phyloP scores from a whole-genome alignment of 2,888 invertebrate species.

The Perizoma flavofasciatum region DNA sequence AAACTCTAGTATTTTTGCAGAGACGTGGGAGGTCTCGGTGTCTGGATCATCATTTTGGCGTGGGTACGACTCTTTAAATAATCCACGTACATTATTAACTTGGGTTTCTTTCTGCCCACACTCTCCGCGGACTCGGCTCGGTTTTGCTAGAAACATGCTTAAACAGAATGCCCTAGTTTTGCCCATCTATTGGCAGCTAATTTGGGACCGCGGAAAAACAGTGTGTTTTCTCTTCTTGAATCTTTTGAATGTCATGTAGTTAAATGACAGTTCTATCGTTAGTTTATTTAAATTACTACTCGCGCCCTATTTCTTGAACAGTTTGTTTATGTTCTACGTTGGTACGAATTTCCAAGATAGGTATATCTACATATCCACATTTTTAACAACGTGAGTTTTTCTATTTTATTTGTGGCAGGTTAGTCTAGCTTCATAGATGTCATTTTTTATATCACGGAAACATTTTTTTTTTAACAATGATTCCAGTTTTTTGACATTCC shows the following conservation, averaged over 20 bases:
- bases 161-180: constrained; percentile 49
- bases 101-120: constrained; percentile 48
- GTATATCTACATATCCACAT: too few relatives aligned
- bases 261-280: constrained; percentile 43
- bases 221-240: constrained; percentile 45
- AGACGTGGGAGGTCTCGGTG: constrained; percentile 38
- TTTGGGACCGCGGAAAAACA: constrained; percentile 43
- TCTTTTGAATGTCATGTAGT: constrained; percentile 46
- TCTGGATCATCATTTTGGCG: constrained; percentile 51
- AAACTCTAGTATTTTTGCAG: constrained; percentile 17
- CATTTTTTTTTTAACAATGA: too few relatives aligned
- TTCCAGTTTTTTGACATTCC: too few relatives aligned
- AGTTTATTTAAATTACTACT: constrained; percentile 36
- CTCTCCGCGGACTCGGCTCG: constrained; percentile 33
- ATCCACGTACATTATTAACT: constrained; percentile 53
- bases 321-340: constrained; percentile 40
- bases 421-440: too few relatives aligned
- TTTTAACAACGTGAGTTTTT: too few relatives aligned
- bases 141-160: constrained; percentile 45
- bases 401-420: too few relatives aligned
- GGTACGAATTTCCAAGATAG: too few relatives aligned
- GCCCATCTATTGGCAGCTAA: constrained; percentile 46
- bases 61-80: constrained; percentile 54
- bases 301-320: constrained; percentile 41
- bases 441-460: too few relatives aligned